Base-by-base conservation (phyloP, 2,113 vertebrate species). In the Ammodytes dubius region DNA sequence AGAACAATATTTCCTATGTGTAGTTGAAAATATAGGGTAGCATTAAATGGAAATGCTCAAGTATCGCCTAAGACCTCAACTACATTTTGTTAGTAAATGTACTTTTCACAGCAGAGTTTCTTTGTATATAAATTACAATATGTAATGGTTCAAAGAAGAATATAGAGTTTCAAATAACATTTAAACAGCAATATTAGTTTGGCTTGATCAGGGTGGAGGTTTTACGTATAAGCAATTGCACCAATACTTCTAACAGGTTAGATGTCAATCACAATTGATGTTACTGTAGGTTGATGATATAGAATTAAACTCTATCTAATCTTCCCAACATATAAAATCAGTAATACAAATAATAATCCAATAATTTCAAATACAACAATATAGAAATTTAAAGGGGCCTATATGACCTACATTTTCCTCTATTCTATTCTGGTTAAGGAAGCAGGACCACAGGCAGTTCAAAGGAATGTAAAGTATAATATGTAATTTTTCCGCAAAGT, bases 391-490 rank as follows among this genome's bases (percentile, higher is more conserved):
- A 54, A 69, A 53, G 9, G 9, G 17, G 10, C 9, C 15, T 27
- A 1, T 27, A 27, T 27, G 27, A 27, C 27, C 27, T 27, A 27
- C 27, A 27, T 27, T 27, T 27, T 27, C 27, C 27, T 27, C 27
- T 27, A 27, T 27, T 27, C 27, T 27, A 27, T 27, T 27, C 27
- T 74, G 66, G 19, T 63, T 39, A 50, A 65, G 54, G n/a, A 81
- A 74, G 7, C 64, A 70, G 9, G 19, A 39, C 35, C 63, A 2
- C 50, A 2, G 17, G 5, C 39, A 46, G 10, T 70, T 77, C 19
- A 74, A 50, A 69, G 46, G 13, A 46, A 50, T 79, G 27, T 27
- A 17, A 60, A 63, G 49, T 5, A 58, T 10, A 84, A 52, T 65
- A 59, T 60, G n/a, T 64, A 0, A 60, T 17, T 71, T 67, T 74